These are phyloP conservation scores for Mixornis gularis DNA, from an alignment of 2,113 vertebrate species.

Conservation along the genomic window DNA sequence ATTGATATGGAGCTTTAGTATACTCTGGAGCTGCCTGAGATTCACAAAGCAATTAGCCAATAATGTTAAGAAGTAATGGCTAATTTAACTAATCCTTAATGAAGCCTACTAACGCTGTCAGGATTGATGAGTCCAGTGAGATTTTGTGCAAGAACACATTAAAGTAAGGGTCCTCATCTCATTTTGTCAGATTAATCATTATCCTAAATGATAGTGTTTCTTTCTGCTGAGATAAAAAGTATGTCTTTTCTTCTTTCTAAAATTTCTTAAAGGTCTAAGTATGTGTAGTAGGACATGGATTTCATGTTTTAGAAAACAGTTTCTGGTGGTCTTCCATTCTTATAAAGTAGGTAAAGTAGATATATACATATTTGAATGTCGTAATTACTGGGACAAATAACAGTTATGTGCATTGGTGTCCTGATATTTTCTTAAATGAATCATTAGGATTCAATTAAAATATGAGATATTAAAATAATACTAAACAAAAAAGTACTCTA, in stretches of 20 bases:
- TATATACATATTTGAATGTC: background rate
- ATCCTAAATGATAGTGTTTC: background rate
- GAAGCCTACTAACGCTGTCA: conserved; percentile 65
- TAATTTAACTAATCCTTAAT: conserved; percentile 77
- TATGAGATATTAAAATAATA: background rate
- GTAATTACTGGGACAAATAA: background rate
- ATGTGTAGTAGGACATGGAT: background rate
- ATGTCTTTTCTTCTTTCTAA: background rate
- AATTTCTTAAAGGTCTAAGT: background rate
- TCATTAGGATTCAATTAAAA: background rate
- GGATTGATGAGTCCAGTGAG: conserved; percentile 63
- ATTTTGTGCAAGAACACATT: conserved; percentile 53
- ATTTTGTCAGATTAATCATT: conserved; percentile 53
- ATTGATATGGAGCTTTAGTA: conserved; percentile 48
- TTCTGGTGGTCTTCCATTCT: background rate
- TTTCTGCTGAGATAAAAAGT: background rate
- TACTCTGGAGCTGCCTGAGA: conserved; percentile 62
- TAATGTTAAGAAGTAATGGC: conserved; percentile 72
- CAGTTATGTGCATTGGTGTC: background rate
- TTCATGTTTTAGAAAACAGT: background rate
- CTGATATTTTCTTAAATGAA: background rate
- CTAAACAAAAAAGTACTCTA: background rate
- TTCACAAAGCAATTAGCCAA: conserved; percentile 73
- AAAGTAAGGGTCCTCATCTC: conserved; percentile 51
- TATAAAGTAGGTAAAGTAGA: background rate